Conservation (phyloP, 1,140 invertebrate genomes). For the Thrips palmi region DNA sequence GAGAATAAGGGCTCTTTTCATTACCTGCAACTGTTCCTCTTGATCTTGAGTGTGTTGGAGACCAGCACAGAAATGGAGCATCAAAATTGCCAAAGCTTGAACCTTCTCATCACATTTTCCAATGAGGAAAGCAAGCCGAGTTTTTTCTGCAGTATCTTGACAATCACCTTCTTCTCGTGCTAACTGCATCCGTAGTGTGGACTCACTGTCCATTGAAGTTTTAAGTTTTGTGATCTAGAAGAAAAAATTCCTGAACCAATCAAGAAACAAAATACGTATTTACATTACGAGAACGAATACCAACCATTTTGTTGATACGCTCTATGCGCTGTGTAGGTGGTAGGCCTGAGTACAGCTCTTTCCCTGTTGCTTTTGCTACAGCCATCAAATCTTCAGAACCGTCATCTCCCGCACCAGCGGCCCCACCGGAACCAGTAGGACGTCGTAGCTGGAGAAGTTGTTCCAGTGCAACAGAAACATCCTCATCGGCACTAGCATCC, state of each 20-base stretch:
- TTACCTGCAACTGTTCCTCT: no score
- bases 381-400: constrained; percentile 53
- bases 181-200: constrained; percentile 29
- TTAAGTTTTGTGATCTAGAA: constrained; percentile 54
- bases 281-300: constrained; percentile 11
- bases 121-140: constrained; percentile 30
- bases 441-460: constrained; percentile 19
- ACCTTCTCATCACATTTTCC: constrained; percentile 51
- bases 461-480: constrained; percentile 22
- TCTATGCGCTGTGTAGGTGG: constrained; percentile 35
- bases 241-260: constrained; percentile 13
- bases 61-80: constrained; percentile 71
- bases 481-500: constrained; percentile 17
- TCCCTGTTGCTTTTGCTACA: constrained; percentile 57
- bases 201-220: constrained; percentile 43
- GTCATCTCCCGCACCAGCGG: no score
- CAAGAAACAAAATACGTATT: constrained; percentile 20
- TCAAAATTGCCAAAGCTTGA: constrained; percentile 59
- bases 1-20: no score
- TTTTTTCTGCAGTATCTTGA: constrained; percentile 31
- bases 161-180: constrained; percentile 24
- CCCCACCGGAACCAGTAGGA: no score
- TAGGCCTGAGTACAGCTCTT: constrained; percentile 46
- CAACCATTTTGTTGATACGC: constrained; percentile 52
- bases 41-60: constrained; percentile 48